Base-by-base conservation (phyloP, 2,797 vertebrate genomes). In the Pangasius mekongensis region DNA sequence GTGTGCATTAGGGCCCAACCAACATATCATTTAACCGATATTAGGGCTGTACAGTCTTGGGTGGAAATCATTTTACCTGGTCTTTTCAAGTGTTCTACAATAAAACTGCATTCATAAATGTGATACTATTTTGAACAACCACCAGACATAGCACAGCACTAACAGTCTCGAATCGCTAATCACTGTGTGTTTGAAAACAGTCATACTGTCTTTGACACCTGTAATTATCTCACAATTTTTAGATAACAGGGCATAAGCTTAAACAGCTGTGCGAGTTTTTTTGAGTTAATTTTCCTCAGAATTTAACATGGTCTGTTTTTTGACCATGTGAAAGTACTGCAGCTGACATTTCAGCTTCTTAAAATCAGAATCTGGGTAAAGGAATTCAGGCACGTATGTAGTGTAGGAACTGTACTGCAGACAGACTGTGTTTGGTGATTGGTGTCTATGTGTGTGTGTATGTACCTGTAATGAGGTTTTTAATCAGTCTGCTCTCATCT, bases 401-500 rank as follows among this genome's bases (percentile, higher is more conserved):
- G 7, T 54, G 30, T 36, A 58, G 27, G 27, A 66, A 64, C 18
- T 47, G 1, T 64, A 13, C 14, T 39, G 2, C 14, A 36, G 22
- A 14, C 22, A 76, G 47, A 52, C 43, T 33, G 74, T 84, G 43
- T 13, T 24, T 47, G 39, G 22, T 4, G 43, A 16, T 6, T 74
- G 39, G 47, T 30, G 13, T 69, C 14, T 36, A 62, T 66, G 43
- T n/a, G 27, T n/a, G 27, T 85, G 36, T 47, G 39, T 33, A 2
- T 73, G 18, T 69, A 97, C 97, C 97, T 91, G 95, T 96, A 92
- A 97, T 93, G n/a, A 97, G 83, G 60, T 94, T 95, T 92, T 95
- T 97, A 87, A 97, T 92, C 14, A 97, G 95, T 88, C 93, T 95
- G 71, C 89, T 91, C 93, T 97, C 94, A 0, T 97, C 97, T 93